These are phyloP conservation scores for Ctenoplectra terminalis DNA, from an alignment of 1,140 invertebrate genomes.

Conservation along the genomic window DNA sequence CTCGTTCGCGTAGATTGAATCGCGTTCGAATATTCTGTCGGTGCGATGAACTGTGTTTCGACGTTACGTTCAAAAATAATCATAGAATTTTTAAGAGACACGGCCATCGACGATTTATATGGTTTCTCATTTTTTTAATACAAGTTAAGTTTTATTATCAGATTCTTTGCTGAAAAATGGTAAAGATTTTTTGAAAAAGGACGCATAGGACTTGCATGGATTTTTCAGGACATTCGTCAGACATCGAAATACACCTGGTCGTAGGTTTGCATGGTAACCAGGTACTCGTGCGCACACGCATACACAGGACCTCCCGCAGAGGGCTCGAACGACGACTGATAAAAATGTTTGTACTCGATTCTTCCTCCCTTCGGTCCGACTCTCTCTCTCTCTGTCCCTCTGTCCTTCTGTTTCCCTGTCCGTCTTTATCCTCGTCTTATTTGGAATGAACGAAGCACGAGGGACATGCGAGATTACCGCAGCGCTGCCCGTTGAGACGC, in stretches of 20 bases:
- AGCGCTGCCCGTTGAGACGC: conserved; percentile 59
- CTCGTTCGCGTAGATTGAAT: too few species aligned
- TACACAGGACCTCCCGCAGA: conserved; percentile 64
- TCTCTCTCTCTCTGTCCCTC: not conserved
- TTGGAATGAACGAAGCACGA: conserved; percentile 64
- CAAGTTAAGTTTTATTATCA: too few species aligned
- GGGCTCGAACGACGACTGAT: conserved; percentile 65
- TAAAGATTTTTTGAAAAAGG: not conserved
- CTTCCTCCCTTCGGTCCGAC: conserved; percentile 41
- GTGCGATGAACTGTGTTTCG: too few species aligned
- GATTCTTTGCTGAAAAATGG: too few species aligned
- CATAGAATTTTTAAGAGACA: too few species aligned
- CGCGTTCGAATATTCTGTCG: too few species aligned
- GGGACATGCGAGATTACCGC: conserved; percentile 68
- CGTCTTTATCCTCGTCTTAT: conserved; percentile 64
- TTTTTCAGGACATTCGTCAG: not conserved
- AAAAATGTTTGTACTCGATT: conserved; percentile 72
- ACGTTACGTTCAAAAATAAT: too few species aligned
- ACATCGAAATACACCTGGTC: conserved; percentile 45
- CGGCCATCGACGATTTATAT: too few species aligned
- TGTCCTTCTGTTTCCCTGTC: conserved; percentile 1
- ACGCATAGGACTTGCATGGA: not conserved
- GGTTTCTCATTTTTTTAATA: too few species aligned
- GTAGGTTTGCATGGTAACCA: conserved; percentile 18
- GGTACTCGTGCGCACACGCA: not conserved